phyloP scores from a whole-genome alignment of 2,888 invertebrate genomes.

The Leptopilina syphax region DNA sequence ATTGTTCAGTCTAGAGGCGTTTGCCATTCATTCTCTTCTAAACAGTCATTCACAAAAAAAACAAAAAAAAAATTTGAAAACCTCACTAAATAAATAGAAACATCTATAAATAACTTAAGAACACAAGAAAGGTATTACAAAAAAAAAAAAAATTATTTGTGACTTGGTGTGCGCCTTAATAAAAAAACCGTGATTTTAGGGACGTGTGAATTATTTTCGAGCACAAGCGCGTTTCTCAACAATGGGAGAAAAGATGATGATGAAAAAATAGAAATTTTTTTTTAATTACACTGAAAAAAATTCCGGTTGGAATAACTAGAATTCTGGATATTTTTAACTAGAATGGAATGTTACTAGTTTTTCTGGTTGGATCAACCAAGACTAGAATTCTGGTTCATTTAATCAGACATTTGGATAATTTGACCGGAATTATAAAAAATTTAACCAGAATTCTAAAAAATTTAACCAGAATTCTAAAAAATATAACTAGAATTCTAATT shows the following conservation, averaged over 20 bases:
- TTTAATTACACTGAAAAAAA: too few relatives aligned
- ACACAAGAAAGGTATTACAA: conserved; percentile 53
- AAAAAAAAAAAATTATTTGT: conserved; percentile 13
- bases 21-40: neutral
- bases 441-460: too few relatives aligned
- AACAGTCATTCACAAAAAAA: conserved; percentile 27
- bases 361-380: too few relatives aligned
- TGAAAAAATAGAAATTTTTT: neutral
- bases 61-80: neutral
- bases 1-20: conserved; percentile 17
- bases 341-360: too few relatives aligned
- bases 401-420: too few relatives aligned
- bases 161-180: conserved; percentile 22
- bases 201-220: neutral
- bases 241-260: neutral
- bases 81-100: conserved; percentile 49
- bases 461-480: too few relatives aligned
- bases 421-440: too few relatives aligned
- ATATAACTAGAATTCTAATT: too few relatives aligned
- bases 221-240: conserved; percentile 12
- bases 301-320: too few relatives aligned
- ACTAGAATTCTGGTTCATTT: too few relatives aligned
- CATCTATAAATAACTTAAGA: conserved; percentile 53
- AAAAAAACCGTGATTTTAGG: neutral
- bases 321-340: too few relatives aligned